phyloP scores from a whole-genome alignment of 2,113 vertebrate species.

The Cololabis saira region DNA sequence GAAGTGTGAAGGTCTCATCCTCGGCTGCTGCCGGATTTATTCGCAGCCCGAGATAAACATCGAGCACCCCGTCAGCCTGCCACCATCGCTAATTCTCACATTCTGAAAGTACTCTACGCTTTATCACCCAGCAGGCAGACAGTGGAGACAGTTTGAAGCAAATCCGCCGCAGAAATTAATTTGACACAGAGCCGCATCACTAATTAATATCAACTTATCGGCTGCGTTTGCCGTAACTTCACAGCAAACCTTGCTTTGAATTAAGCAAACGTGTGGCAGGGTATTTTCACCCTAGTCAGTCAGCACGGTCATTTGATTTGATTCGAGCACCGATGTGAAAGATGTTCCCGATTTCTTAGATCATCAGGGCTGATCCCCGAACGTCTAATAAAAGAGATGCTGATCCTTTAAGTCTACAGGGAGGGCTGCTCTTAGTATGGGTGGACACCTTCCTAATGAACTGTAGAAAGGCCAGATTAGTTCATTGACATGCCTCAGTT shows the following conservation, averaged over 20 bases:
- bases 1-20: slow-evolving; percentile 44
- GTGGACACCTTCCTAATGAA: slow-evolving; percentile 70
- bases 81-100: slow-evolving; percentile 51
- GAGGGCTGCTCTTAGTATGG: slow-evolving; percentile 54
- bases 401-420: slow-evolving; percentile 42
- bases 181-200: slow-evolving; percentile 16
- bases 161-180: slow-evolving; percentile 14
- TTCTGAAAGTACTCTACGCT: slow-evolving; percentile 26
- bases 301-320: neutral
- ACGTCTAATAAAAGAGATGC: slow-evolving; percentile 25
- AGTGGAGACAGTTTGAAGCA: slow-evolving; percentile 14
- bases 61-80: slow-evolving; percentile 24
- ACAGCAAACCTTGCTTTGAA: neutral
- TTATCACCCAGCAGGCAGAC: slow-evolving; percentile 16
- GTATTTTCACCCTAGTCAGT: neutral
- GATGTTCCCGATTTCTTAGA: neutral
- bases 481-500: slow-evolving; percentile 69
- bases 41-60: slow-evolving; percentile 43
- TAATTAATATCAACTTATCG: slow-evolving; percentile 31
- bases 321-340: slow-evolving; percentile 12
- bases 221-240: neutral
- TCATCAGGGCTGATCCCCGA: slow-evolving; percentile 19
- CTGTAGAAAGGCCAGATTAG: slow-evolving; percentile 72
- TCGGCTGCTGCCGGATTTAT: slow-evolving; percentile 33
- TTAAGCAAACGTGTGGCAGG: neutral